Evolutionary conservation across 1,140 invertebrate genomes (phyloP).

Genomic region (Lasioglossum baleicum): DNA sequence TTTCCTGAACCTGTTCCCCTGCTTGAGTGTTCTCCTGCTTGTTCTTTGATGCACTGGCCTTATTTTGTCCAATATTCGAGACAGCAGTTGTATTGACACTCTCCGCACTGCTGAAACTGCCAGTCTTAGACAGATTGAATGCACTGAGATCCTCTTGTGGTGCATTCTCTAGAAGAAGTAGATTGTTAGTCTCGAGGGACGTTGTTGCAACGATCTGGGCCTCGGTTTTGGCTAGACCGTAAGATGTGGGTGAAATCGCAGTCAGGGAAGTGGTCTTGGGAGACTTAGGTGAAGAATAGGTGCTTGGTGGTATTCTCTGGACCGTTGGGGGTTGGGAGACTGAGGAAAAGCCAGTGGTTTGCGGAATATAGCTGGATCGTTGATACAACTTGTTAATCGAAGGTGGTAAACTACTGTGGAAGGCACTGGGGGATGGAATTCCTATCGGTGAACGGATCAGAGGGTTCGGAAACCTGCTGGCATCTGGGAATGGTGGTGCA

Average conservation of each 20-base stretch:
- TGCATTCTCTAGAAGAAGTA: slow-evolving; percentile 56
- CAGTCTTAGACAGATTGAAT: slow-evolving; percentile 70
- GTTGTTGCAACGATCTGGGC: slow-evolving; percentile 50
- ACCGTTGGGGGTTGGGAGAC: slow-evolving; percentile 68
- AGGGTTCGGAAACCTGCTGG: slow-evolving; percentile 70
- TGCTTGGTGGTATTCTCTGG: slow-evolving; percentile 75
- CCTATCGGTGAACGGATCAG: slow-evolving; percentile 72
- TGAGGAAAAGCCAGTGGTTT: slow-evolving; percentile 67
- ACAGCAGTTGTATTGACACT: slow-evolving; percentile 33
- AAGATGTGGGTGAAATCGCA: slow-evolving; percentile 48
- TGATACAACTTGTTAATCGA: slow-evolving; percentile 77
- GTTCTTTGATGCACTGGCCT: neutral
- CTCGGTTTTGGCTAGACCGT: slow-evolving; percentile 51
- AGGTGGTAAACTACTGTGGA: slow-evolving; percentile 76
- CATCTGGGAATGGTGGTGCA: slow-evolving; percentile 75
- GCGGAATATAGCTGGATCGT: slow-evolving; percentile 71
- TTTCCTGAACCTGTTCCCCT: slow-evolving; percentile 30
- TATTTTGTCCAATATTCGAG: neutral
- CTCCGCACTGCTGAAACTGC: slow-evolving; percentile 21
- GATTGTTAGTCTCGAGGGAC: slow-evolving; percentile 55
- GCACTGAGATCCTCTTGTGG: slow-evolving; percentile 64
- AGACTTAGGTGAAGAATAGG: slow-evolving; percentile 72
- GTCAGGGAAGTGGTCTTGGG: slow-evolving; percentile 64
- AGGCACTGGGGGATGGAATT: slow-evolving; percentile 75
- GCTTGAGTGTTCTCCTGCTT: neutral